Base-by-base conservation (phyloP, 2,888 invertebrate genomes). In the Athrips mouffetella region DNA sequence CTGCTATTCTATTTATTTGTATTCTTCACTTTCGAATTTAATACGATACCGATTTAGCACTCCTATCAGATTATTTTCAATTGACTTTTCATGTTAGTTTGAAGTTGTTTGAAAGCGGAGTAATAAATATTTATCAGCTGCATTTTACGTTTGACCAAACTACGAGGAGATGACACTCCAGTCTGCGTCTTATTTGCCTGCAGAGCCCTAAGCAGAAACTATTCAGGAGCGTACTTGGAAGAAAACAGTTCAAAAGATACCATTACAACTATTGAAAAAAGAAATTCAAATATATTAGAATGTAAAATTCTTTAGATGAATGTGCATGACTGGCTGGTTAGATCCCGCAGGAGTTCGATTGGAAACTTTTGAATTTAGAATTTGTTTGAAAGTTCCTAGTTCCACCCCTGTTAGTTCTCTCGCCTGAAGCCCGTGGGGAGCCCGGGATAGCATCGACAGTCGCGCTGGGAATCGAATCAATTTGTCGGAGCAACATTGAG, bases 381-480 rank as follows among this genome's bases (percentile, higher is more conserved):
- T 15, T 4, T 11, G 25, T 41, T 41, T 25, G 27, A 13, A 23
- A 29, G 18, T 10, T 41, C 47, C 35, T 21, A 33, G 30, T 27
- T 41, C 16, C 45, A 35, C 25, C 45, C 40, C 45, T 51, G 42
- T 23, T 39, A 31, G 27, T 37, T 33, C 57, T 49, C 56, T 60
- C 56, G 58, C 60, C 57, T 53, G 48, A 54, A 51, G 51, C 62
- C 67, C 70, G 55, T n/a, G n/a, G n/a, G n/a, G n/a, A n/a, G n/a
- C n/a, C 53, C 46, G 57, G 55, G 65, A 67, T 59, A 59, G 56
- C 65, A 63, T 53, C 68, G 67, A 70, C 70, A 74, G 70, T 68
- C 67, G 73, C 73, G 56, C 57, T 59, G 73, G 79, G 79, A 80
- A 77, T 75, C 69, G 69, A 81, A 81, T 81, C 81, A 83, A 84